A percentile compares a stretch with the other conserved stretches of the same genome.
Conservation (phyloP, 2,888 invertebrate genomes). For the Plagodis pulveraria region DNA sequence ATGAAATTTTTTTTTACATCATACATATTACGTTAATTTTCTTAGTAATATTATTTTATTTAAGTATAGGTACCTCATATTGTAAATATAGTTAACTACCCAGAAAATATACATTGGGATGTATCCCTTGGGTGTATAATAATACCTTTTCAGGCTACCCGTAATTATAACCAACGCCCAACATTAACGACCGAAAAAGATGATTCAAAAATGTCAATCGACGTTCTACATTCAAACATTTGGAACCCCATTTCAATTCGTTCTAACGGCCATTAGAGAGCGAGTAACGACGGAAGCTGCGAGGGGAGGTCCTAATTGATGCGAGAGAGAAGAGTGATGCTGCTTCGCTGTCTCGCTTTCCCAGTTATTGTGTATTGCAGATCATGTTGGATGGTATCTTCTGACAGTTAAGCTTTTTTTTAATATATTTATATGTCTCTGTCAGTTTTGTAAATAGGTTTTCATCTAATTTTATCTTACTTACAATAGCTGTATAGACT, state of each 20-base stretch:
- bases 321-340: slow-evolving; percentile 18
- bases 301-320: slow-evolving; percentile 35
- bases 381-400: slow-evolving; percentile 11
- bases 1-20: too few relatives aligned
- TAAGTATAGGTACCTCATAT: neutral
- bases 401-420: too few relatives aligned
- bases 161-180: slow-evolving; percentile 1
- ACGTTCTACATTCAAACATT: slow-evolving; percentile 17
- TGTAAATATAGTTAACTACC: neutral
- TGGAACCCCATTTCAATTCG: slow-evolving; percentile 35
- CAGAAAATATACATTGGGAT: too few relatives aligned
- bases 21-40: too few relatives aligned
- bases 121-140: neutral
- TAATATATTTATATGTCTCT: too few relatives aligned
- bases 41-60: too few relatives aligned
- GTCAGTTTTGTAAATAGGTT: too few relatives aligned
- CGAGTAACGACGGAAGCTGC: slow-evolving; percentile 32
- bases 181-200: slow-evolving; percentile 11
- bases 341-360: slow-evolving; percentile 22
- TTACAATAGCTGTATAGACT: too few relatives aligned
- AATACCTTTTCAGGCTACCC: neutral
- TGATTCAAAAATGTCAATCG: slow-evolving; percentile 13
- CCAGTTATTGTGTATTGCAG: slow-evolving; percentile 6
- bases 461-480: too few relatives aligned
- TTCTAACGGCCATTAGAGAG: slow-evolving; percentile 35